A percentile compares a stretch with the other conserved stretches of the same genome.
phyloP scores from a whole-genome alignment of 2,113 vertebrate species.

The human region DNA sequence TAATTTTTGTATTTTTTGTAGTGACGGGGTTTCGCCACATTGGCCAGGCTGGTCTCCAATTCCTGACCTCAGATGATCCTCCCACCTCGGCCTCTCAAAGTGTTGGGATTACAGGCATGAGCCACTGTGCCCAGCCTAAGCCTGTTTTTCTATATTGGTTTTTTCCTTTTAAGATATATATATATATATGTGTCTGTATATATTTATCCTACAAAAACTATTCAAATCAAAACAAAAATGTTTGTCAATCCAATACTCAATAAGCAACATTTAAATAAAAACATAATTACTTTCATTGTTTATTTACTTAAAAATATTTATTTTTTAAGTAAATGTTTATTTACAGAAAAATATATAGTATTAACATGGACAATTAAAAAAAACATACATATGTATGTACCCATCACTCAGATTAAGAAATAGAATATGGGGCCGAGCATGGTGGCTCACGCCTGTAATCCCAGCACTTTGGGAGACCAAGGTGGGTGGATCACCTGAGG shows the following conservation, averaged over 20 bases:
- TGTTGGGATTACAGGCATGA: too few species aligned
- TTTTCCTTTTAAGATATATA: neutral
- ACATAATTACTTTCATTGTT: neutral
- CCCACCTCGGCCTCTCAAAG: too few species aligned
- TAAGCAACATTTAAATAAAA: neutral
- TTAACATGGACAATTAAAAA: neutral
- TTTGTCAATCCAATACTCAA: neutral
- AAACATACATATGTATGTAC: neutral
- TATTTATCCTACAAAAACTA: neutral
- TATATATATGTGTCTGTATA: neutral
- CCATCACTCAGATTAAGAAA: conserved; percentile 2
- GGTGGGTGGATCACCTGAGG: too few species aligned
- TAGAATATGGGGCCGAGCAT: neutral
- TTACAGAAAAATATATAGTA: neutral
- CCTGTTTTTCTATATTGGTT: neutral
- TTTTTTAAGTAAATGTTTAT: too few species aligned
- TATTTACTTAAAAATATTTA: conserved; percentile 32
- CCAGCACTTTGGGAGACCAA: too few species aligned
- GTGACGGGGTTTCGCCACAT: too few species aligned
- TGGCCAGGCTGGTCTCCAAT: too few species aligned
- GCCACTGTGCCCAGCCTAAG: neutral
- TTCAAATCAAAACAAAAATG: neutral
- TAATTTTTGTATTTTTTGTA: too few species aligned
- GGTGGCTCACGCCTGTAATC: too few species aligned
- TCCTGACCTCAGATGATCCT: too few species aligned